These are phyloP conservation scores for Furcifer pardalis DNA, from an alignment of 2,797 vertebrate genomes.

Conservation along the genomic window DNA sequence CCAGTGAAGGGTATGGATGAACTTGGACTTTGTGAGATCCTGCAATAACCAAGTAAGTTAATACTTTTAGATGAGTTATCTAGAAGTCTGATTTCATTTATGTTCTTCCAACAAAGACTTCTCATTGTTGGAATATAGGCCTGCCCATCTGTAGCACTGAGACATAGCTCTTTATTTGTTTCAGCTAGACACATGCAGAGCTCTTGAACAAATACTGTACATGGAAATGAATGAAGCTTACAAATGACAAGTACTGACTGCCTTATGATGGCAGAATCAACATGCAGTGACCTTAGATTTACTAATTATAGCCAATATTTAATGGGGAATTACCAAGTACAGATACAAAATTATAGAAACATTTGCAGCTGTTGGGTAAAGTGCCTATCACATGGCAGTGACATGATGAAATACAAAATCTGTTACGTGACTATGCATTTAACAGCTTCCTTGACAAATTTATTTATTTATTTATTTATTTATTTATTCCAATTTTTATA, in stretches of 20 bases:
- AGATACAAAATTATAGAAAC: no score
- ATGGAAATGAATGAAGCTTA: neutral
- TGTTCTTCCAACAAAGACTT: neutral
- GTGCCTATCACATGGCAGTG: no score
- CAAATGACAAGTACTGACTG: neutral
- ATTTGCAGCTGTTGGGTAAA: no score
- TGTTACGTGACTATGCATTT: no score
- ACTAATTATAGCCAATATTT: neutral
- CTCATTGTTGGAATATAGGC: neutral
- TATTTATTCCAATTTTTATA: no score
- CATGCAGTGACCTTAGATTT: neutral
- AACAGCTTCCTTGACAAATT: no score
- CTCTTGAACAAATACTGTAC: neutral
- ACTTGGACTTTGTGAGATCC: constrained; percentile 63
- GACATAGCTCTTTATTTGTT: neutral
- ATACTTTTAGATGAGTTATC: neutral
- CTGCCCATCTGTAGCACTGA: neutral
- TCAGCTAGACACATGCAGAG: neutral
- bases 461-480: no score
- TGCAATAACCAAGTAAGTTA: constrained; percentile 69
- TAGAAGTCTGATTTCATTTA: constrained; percentile 9
- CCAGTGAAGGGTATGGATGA: constrained; percentile 88
- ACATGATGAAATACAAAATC: no score
- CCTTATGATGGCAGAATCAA: neutral
- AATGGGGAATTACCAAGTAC: no score